Evolutionary conservation across 2,797 vertebrate species (phyloP).

Genomic region (Podargus strigoides): DNA sequence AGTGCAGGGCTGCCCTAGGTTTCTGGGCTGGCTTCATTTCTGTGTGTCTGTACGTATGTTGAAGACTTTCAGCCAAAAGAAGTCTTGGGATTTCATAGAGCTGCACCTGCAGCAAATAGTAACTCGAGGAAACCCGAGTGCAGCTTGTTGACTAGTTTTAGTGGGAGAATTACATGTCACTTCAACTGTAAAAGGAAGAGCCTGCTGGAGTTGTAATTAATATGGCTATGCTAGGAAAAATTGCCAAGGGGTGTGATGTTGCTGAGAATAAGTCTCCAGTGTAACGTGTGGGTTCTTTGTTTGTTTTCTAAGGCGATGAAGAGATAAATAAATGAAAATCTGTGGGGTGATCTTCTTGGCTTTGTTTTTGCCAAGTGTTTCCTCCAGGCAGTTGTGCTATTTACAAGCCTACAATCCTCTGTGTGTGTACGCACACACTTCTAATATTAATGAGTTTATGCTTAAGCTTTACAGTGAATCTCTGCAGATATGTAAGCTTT

Average conservation of each 20-base stretch:
- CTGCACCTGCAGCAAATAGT: background rate
- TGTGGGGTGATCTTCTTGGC: background rate
- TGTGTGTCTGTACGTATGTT: fast-evolving
- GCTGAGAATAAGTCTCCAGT: background rate
- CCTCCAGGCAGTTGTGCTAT: background rate
- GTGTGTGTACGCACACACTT: background rate
- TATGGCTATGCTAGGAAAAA: background rate
- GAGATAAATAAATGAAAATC: background rate
- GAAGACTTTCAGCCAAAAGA: background rate
- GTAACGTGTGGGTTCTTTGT: background rate
- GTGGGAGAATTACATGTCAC: background rate
- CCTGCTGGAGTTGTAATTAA: background rate
- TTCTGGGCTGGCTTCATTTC: background rate
- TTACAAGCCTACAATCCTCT: background rate
- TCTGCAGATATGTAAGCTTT: background rate
- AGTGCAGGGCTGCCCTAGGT: background rate
- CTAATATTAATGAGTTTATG: background rate
- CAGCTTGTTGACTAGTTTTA: background rate
- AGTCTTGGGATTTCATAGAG: background rate
- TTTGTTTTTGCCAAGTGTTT: background rate
- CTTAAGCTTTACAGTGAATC: background rate
- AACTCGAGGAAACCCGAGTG: background rate
- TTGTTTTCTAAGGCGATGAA: background rate
- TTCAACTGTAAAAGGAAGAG: background rate
- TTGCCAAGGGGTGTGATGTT: background rate